phyloP scores from a whole-genome alignment of 2,888 invertebrate genomes.

The Deilephila porcellus region DNA sequence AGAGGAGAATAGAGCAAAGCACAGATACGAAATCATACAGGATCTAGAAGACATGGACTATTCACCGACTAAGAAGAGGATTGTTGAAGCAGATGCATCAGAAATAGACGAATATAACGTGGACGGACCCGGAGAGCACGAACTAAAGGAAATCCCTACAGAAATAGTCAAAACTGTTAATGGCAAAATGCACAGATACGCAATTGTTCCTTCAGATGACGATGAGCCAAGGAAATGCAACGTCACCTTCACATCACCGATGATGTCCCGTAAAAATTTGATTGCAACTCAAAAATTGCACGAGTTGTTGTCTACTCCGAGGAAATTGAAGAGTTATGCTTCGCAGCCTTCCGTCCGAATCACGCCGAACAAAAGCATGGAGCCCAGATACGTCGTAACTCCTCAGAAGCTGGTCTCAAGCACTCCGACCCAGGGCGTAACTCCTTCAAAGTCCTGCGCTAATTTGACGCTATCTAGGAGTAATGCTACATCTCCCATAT shows the following conservation, averaged over 20 bases:
- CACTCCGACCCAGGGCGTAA: constrained; percentile 74
- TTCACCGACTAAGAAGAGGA: constrained; percentile 80
- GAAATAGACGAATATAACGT: constrained; percentile 83
- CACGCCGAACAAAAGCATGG: constrained; percentile 65
- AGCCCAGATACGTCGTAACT: constrained; percentile 56
- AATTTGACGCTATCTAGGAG: constrained; percentile 64
- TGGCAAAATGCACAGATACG: constrained; percentile 84
- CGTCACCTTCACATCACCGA: constrained; percentile 72
- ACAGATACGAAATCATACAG: constrained; percentile 84
- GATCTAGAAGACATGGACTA: constrained; percentile 76
- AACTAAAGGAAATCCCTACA: constrained; percentile 84
- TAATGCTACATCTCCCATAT: constrained; percentile 68
- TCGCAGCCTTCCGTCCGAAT: constrained; percentile 82
- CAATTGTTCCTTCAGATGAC: constrained; percentile 85
- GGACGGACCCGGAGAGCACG: constrained; percentile 80
- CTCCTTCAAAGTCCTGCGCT: constrained; percentile 79
- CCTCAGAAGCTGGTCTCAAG: constrained; percentile 70
- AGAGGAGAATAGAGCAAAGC: constrained; percentile 67
- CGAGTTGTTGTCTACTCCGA: constrained; percentile 89
- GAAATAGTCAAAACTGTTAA: constrained; percentile 87
- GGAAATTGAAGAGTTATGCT: constrained; percentile 83
- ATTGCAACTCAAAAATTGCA: constrained; percentile 91
- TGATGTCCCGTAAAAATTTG: constrained; percentile 85
- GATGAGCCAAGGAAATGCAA: constrained; percentile 74
- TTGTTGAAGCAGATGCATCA: constrained; percentile 73